These are phyloP conservation scores for Thelaira solivaga DNA, from an alignment of 2,888 invertebrate species.

Conservation along the genomic window DNA sequence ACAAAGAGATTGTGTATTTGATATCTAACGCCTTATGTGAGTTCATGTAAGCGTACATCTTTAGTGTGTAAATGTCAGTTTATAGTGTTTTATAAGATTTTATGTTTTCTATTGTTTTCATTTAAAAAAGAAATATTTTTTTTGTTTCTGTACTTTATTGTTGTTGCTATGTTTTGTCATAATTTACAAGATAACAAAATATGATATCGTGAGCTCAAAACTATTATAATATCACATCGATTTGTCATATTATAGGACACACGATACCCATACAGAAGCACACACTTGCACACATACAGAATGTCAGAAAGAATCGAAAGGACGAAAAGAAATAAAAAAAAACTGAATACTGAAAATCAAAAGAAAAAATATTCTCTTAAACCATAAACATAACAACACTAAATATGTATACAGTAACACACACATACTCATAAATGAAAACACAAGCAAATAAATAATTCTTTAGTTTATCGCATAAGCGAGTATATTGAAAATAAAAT, in stretches of 20 bases:
- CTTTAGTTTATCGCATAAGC: too few relatives aligned
- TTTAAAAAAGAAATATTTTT: too few relatives aligned
- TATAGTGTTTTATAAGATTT: constrained; percentile 42
- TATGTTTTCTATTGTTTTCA: constrained; percentile 26
- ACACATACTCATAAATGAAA: not conserved
- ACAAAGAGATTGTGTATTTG: too few relatives aligned
- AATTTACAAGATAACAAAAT: constrained; percentile 30
- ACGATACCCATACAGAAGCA: not conserved
- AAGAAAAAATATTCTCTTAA: constrained; percentile 11
- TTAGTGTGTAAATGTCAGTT: constrained; percentile 35
- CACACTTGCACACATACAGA: not conserved
- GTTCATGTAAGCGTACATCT: not conserved
- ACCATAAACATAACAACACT: constrained; percentile 33
- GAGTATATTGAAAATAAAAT: too few relatives aligned
- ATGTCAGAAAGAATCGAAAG: not conserved
- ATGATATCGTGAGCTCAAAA: constrained; percentile 40
- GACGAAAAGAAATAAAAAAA: not conserved
- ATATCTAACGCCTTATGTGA: too few relatives aligned
- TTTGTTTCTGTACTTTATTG: not conserved
- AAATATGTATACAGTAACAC: not conserved
- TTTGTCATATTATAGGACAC: constrained; percentile 51
- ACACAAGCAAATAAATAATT: not conserved
- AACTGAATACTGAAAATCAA: not conserved
- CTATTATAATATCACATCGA: constrained; percentile 53
- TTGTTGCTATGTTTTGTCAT: constrained; percentile 15